Percentiles rank a stretch among this genome's conserved stretches.
phyloP scores from a whole-genome alignment of 2,888 invertebrate genomes.

The Ophioninae sp. region DNA sequence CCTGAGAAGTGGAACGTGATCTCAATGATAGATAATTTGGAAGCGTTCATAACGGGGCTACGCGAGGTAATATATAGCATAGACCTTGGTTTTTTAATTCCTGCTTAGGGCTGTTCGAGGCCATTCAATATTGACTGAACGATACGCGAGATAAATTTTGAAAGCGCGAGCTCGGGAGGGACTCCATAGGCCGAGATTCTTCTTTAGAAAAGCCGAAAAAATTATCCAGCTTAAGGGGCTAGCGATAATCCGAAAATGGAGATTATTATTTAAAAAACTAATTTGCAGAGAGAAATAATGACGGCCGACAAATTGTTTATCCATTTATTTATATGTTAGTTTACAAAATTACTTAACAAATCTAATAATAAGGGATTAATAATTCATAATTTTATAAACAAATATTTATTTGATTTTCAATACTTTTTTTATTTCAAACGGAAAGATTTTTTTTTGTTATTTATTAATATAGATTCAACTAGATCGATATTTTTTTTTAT shows the following conservation, averaged over 20 bases:
- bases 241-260: neutral
- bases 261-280: neutral
- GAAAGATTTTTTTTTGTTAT: too few relatives aligned
- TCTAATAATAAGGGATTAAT: too few relatives aligned
- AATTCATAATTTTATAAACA: too few relatives aligned
- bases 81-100: slow-evolving; percentile 25
- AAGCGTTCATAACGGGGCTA: slow-evolving; percentile 26
- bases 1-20: slow-evolving; percentile 69
- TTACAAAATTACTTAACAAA: too few relatives aligned
- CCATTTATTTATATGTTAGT: too few relatives aligned
- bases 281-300: too few relatives aligned
- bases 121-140: slow-evolving; percentile 26
- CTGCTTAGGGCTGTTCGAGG: slow-evolving; percentile 23
- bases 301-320: too few relatives aligned
- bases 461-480: too few relatives aligned
- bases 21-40: slow-evolving; percentile 64
- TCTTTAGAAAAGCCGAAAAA: neutral
- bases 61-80: slow-evolving; percentile 6
- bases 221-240: neutral
- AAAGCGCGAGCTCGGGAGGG: neutral
- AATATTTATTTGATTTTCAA: too few relatives aligned
- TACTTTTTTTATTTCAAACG: too few relatives aligned
- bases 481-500: too few relatives aligned
- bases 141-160: neutral
- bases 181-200: neutral